Base-by-base conservation (phyloP, 2,113 vertebrate genomes). In the Cyrtonyx montezumae region DNA sequence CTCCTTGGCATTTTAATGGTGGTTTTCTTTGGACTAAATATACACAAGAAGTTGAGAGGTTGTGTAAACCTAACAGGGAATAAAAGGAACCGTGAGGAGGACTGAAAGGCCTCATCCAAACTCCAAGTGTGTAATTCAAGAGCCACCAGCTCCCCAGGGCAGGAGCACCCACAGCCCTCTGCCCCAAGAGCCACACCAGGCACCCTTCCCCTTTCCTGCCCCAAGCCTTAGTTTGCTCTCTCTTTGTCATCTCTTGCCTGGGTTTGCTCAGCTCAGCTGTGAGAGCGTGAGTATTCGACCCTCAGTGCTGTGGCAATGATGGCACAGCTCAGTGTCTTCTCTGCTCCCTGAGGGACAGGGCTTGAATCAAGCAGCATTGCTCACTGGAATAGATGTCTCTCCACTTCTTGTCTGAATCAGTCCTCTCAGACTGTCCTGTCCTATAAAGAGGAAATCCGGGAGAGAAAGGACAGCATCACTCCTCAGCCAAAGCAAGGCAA, bases 1-100 rank as follows among this genome's bases (percentile, higher is more conserved):
- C 59, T 90, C 55, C 69, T 77, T 73, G 71, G 80, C 51, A 74
- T 91, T 93, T 95, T 93, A 95, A 89, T 85, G 20, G 75, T 91
- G 87, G 84, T 87, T 88, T 73, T 30, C 84, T 80, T 90, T 76
- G 65, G n/a, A 71, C 59, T 91, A 91, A 92, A 93, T 84, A 91
- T 87, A 71, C 77, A 66, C 5, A 19, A 74, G 68, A 76, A 78
- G 76, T 34, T 26, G 42, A 84, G 77, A 83, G 70, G 70, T 62
- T 48, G 43, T 69, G 55, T 90, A 90, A 92, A 79, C 48, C 37
- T 90, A 84, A 51, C 68, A 85, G 46, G 18, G 12, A 26, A 70
- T 61, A 69, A 89, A 93, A 94, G 18, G 30, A 36, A 84, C 30
- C 22, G 11, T 30, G 66, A 61, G 45, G 77, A 82, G 58, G 62